Evolutionary conservation across 2,797 vertebrate species (phyloP), one percentile per base, ranked within the genome.

Genomic region (Salmo trutta): DNA sequence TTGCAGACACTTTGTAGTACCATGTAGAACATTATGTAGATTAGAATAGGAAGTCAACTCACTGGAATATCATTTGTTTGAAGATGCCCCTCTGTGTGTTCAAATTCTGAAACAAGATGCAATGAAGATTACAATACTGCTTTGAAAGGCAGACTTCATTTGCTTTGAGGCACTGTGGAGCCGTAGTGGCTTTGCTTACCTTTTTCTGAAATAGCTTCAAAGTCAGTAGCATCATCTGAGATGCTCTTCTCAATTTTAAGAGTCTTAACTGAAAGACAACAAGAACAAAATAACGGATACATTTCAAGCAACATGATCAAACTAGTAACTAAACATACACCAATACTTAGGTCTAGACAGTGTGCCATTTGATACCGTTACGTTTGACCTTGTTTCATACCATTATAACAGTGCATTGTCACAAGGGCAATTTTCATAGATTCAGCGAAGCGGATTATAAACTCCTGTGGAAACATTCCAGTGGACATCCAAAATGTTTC

Each of bases 381-480:
- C 54, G 76, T 31, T 27, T 51, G 68, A 67, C 24, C 31, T 8
- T 54, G 24, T 54, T 41, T 17, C 91, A 93, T 93, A 99, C 98
- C 95, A 81, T 95, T 94, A 62, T 94, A 97, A 89, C 95, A 96
- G 77, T 97, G 95, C 79, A 99, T 84, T 47, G 91, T 84, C 56
- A 99, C 90, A 1, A 90, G 91, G 73, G 89, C 93, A 71, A 98
- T 85, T 66, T 84, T 94, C 6, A 95, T 92, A 5, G 93, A 79
- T 75, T 94, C 91, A 77, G 94, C 90, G 84, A 99, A 96, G 72
- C 91, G 93, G 80, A 99, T 88, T 83, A 97, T 94, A 82, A 99
- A 90, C 86, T 98, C 97, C 80, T 99, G 98, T 0, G 97, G 97
- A 91, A 98, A 99, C 96, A 98, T 96, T 56, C 98, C 98, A 0